These are phyloP conservation scores for Psittacus erithacus DNA, from an alignment of 2,113 vertebrate genomes.

Conservation along the genomic window DNA sequence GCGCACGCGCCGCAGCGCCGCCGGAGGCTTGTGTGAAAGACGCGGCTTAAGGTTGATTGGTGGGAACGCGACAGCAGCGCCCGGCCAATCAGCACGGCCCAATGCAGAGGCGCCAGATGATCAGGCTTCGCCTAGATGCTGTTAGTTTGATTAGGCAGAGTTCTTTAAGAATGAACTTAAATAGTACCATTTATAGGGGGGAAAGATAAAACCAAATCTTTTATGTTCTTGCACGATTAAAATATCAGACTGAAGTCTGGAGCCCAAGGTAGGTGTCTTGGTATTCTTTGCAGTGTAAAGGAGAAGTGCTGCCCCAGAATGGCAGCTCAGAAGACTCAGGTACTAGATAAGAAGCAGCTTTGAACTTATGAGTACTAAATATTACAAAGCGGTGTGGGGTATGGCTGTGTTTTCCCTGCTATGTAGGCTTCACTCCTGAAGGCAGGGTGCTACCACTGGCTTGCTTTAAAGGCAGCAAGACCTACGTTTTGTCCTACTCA, in stretches of 20 bases:
- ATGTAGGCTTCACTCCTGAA: neutral
- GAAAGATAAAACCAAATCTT: neutral
- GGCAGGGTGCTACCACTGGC: neutral
- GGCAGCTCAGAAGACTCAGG: neutral
- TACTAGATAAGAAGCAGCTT: neutral
- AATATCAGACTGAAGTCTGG: neutral
- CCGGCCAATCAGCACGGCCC: neutral
- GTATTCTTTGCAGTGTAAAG: neutral
- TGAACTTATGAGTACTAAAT: neutral
- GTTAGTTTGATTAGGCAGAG: neutral
- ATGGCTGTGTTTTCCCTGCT: neutral
- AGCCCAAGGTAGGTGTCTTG: neutral
- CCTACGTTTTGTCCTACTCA: neutral
- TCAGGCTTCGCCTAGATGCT: neutral
- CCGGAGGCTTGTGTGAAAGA: fast-evolving
- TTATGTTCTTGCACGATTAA: neutral
- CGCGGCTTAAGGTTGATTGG: fast-evolving
- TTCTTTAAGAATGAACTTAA: neutral
- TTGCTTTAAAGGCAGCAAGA: neutral
- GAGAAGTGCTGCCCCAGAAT: neutral
- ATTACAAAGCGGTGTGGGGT: neutral
- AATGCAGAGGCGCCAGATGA: neutral
- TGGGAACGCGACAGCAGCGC: fast-evolving
- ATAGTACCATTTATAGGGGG: neutral
- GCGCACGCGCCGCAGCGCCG: neutral